Base-by-base conservation (phyloP, 2,888 invertebrate genomes). In the Panzeria rudis region DNA sequence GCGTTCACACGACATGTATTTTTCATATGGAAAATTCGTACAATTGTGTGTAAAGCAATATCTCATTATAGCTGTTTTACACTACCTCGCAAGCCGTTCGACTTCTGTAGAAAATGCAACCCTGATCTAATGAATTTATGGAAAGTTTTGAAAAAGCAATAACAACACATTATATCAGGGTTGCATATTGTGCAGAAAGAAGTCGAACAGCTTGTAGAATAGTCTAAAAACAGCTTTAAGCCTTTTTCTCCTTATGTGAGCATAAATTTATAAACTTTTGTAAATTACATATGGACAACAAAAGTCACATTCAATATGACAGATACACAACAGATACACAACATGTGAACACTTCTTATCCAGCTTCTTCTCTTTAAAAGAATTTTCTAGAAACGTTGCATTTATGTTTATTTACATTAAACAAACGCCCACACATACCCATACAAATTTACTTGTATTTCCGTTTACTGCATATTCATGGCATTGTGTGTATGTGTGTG, bases 331-430 rank as follows among this genome's bases (percentile, higher is more conserved):
- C 29, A 29, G 2, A 5, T 38, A 11, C 11, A 15, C 52, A 17
- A 7, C 11, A 23, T 52, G 23, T 52, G 20, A 23, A 25, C 23
- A 15, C 6, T 11, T 9, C 5, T 5, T 5, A 54, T 1, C 32
- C 54, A 35, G 44, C 25, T 17, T 56, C 35, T 29, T 47, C 32
- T 56, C 23, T 64, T 6, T 32, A 44, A 41, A 20, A 9, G 20
- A 44, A 71, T 79, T 68, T 68, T 56, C n/a, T 47, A 41, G 38
- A 66, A 56, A 17, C 15, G 17, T 54, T 59, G n/a, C 66, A 54
- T 35, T 20, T 76, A 7, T n/a, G 23, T 17, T 17, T 32, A 13
- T 25, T 29, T 59, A 29, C 29, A 41, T 25, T 29, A 50, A 8
- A 50, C 17, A 50, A 32, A 38, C n/a, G 4, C 8, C 6, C 4